Percentiles rank a stretch among this genome's conserved stretches.
phyloP scores from a whole-genome alignment of 2,113 vertebrate genomes.

The Sinocyclocheilus anshuiensis region DNA sequence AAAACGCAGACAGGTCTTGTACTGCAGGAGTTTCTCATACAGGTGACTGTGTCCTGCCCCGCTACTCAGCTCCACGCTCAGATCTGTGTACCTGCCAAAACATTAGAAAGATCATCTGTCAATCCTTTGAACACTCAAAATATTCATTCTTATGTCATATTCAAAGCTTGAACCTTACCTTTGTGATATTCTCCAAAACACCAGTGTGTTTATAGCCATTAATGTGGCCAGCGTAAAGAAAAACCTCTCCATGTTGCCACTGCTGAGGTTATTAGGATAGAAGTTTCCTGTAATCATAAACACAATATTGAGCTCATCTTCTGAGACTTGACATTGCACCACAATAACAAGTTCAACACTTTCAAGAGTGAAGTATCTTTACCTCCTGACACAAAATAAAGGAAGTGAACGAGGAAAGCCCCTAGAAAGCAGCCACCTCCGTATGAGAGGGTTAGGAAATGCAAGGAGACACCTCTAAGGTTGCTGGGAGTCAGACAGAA shows the following conservation, averaged over 20 bases:
- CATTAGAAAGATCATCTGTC: background rate
- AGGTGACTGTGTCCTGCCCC: constrained; percentile 71
- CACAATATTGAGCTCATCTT: background rate
- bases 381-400: constrained; percentile 84
- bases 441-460: constrained; percentile 85
- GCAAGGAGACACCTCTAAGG: constrained; percentile 82
- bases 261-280: constrained; percentile 85
- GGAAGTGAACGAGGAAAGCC: constrained; percentile 81
- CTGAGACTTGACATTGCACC: background rate
- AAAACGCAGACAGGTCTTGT: constrained; percentile 77
- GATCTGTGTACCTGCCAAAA: constrained; percentile 78
- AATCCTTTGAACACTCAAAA: too few relatives aligned
- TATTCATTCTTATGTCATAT: background rate
- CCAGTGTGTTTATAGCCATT: constrained; percentile 82
- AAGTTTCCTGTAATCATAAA: constrained; percentile 78
- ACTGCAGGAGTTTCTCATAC: constrained; percentile 81
- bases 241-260: constrained; percentile 88
- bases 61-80: constrained; percentile 73
- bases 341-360: background rate
- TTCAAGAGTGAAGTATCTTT: constrained; percentile 42
- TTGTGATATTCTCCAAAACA: constrained; percentile 83
- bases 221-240: constrained; percentile 87
- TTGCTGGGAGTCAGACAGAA: constrained; percentile 80
- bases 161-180: constrained; percentile 72
- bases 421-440: constrained; percentile 86